Evolutionary conservation across 2,113 vertebrate species (phyloP), one percentile per base, ranked within the genome.

Genomic region (Plotosus lineatus): DNA sequence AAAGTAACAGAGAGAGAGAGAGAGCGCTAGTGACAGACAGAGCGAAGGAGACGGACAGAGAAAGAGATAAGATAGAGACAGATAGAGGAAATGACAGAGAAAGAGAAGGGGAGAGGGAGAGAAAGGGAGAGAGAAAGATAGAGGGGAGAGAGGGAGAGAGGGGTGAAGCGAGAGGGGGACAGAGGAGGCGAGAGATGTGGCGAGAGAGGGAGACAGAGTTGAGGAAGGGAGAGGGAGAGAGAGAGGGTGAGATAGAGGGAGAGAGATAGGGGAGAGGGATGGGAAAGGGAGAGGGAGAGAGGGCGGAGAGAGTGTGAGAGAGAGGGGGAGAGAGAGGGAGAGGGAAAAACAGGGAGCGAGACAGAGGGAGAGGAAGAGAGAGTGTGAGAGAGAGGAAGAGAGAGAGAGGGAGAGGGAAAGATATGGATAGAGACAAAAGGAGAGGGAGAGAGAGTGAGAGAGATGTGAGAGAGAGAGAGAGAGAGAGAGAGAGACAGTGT

Each of bases 81-180:
- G 19, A 15, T 2, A 23, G 40, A 48, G 8, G 61, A 7, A 90
- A 89, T 91, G 89, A 91, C 79, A 87, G 87, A 89, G 87, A 68
- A 36, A 40, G 36, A 40, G 8, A 40, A 19, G 14, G 36, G 23
- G 36, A 66, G 63, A n/a, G 33, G 40, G 63, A 65, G 63, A 44
- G 68, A 46, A 21, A 71, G 68, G 48, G 42, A 71, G 68, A 96
- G 94, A 96, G 94, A 95, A 95, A 94, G 95, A 93, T 94, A 94
- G 94, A 90, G 87, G 94, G 91, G 90, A 38, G 36, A 42, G 76
- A 77, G 48, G 89, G 87, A 78, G 90, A 78, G 82, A 93, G 93
- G 89, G 78, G 86, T 83, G 82, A 83, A 87, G 83, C 89, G 84
- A 88, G 92, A 92, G 87, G 56, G 92, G 89, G n/a, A n/a, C n/a